These are phyloP conservation scores for Oncorhynchus kisutch DNA, from an alignment of 2,113 vertebrate genomes.

Conservation along the genomic window DNA sequence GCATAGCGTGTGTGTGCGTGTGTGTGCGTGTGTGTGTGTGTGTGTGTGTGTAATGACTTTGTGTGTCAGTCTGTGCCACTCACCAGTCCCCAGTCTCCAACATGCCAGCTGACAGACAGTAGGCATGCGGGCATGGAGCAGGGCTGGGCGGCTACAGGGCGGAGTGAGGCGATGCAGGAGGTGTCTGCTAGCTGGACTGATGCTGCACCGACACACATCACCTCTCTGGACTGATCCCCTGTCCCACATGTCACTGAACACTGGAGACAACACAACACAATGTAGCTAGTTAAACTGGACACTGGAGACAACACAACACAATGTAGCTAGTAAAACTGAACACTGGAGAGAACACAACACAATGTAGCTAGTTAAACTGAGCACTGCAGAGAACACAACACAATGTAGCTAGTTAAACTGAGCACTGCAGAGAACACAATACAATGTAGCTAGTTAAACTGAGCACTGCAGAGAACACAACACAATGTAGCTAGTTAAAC, in stretches of 20 bases:
- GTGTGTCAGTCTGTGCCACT: too few species aligned
- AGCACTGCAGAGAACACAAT: too few species aligned
- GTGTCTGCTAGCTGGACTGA: slow-evolving; percentile 74
- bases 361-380: too few species aligned
- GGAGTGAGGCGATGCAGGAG: slow-evolving; percentile 71
- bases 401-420: too few species aligned
- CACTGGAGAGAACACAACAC: too few species aligned
- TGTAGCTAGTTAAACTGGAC: too few species aligned
- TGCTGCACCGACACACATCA: slow-evolving; percentile 74
- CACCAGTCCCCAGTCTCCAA: slow-evolving; percentile 77
- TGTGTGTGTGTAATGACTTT: too few species aligned
- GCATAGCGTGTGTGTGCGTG: neutral
- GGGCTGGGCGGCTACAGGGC: slow-evolving; percentile 66
- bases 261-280: slow-evolving; percentile 59
- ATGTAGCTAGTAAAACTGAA: too few species aligned
- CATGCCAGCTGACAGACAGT: slow-evolving; percentile 78
- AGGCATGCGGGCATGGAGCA: slow-evolving; percentile 76
- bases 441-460: slow-evolving; percentile 53
- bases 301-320: slow-evolving; percentile 60
- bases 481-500: too few species aligned
- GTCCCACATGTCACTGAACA: slow-evolving; percentile 88
- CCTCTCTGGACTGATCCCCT: slow-evolving; percentile 81
- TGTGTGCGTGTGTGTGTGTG: neutral
- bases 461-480: slow-evolving; percentile 15
- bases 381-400: too few species aligned